Evolutionary conservation across 2,888 invertebrate genomes (phyloP).

Genomic region (Chorisops tibialis): DNA sequence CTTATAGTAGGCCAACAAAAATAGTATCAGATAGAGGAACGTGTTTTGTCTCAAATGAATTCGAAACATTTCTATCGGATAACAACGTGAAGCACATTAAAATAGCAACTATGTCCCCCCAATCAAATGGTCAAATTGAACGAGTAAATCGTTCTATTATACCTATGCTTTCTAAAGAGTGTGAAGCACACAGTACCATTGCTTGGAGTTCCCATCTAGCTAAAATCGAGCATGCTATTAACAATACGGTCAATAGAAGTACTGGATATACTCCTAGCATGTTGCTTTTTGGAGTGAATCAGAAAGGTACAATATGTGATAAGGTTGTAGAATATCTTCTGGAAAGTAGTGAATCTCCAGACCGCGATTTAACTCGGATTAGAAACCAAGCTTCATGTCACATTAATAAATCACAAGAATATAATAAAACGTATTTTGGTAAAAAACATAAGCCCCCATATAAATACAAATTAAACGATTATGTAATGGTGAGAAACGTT

Average conservation of each 20-base stretch:
- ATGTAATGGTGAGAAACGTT: too few relatives aligned
- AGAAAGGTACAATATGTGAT: not conserved
- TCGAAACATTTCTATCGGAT: not conserved
- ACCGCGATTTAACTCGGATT: slow-evolving; percentile 19
- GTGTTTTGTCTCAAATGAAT: not conserved
- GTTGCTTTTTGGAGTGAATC: not conserved
- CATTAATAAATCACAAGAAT: slow-evolving; percentile 35
- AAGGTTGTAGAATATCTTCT: not conserved
- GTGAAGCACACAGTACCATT: not conserved
- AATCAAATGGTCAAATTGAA: too few relatives aligned
- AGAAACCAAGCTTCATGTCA: slow-evolving; percentile 2
- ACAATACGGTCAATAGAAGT: not conserved
- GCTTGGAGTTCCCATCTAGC: slow-evolving; percentile 34
- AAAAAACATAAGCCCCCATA: slow-evolving; percentile 36
- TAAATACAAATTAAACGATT: too few relatives aligned
- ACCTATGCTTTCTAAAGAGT: slow-evolving; percentile 2
- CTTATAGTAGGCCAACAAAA: not conserved
- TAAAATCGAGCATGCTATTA: not conserved
- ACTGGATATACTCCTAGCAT: not conserved
- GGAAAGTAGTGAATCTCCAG: not conserved
- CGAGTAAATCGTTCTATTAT: too few relatives aligned
- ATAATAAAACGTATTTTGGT: slow-evolving; percentile 37
- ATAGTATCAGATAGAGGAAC: not conserved
- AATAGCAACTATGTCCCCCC: slow-evolving; percentile 32
- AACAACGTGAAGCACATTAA: too few relatives aligned